Evolutionary conservation across 2,797 vertebrate species (phyloP).

Genomic region (Ptychadena robeensis): DNA sequence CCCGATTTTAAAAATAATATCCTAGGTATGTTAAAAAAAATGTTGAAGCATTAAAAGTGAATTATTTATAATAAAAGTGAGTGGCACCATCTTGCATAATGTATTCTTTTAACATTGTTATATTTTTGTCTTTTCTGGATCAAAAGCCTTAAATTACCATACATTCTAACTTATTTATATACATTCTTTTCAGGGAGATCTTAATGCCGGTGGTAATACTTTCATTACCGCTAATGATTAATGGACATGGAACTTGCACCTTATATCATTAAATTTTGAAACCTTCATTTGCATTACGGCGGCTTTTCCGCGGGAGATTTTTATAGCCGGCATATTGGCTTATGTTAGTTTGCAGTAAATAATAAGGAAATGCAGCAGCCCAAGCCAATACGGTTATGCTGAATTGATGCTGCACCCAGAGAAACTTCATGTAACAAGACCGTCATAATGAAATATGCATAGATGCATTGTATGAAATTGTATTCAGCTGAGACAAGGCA

Average conservation of each 20-base stretch:
- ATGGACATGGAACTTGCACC: neutral
- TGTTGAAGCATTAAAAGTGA: neutral
- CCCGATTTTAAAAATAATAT: neutral
- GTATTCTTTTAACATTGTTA: neutral
- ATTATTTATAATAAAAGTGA: constrained; percentile 6
- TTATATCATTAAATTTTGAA: neutral
- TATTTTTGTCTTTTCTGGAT: constrained; percentile 30
- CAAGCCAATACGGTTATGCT: neutral
- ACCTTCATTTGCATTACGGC: neutral
- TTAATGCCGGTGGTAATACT: neutral
- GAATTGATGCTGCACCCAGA: neutral
- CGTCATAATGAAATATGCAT: constrained; percentile 25
- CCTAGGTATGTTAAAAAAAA: neutral
- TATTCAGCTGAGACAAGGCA: neutral
- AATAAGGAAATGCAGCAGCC: neutral
- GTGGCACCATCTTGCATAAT: neutral
- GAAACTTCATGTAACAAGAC: constrained; percentile 13
- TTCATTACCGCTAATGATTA: constrained; percentile 14
- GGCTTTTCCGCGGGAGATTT: neutral
- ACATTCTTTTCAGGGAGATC: constrained; percentile 9
- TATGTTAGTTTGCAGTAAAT: constrained; percentile 11
- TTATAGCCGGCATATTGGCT: neutral
- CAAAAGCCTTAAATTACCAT: constrained; percentile 29
- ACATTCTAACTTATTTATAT: constrained; percentile 22
- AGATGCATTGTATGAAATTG: neutral